Base-by-base conservation (phyloP, 2,113 vertebrate species). In the Poeciliopsis prolifica region DNA sequence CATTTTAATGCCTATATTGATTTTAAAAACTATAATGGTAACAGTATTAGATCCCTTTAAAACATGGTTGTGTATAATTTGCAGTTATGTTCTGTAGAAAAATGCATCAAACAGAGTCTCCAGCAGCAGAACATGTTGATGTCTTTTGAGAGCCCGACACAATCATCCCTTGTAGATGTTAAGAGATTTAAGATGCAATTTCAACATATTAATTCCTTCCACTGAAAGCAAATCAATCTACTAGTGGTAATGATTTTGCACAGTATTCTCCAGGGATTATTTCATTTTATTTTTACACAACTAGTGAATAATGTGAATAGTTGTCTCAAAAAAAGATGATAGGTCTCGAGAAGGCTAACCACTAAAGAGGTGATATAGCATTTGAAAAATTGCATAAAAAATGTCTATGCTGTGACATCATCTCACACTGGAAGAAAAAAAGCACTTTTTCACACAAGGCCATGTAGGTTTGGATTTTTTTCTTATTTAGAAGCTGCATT, bases 211-310 rank as follows among this genome's bases (percentile, higher is more conserved):
- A n/a, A 65, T 68, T 60, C 40, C 33, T 37, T 14, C 62, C 30
- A 69, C 82, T 79, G 26, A 29, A 35, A 37, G 67, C 60, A 48
- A 64, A 77, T 66, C 72, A 17, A 73, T 74, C 61, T 70, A 31
- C 48, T 54, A 22, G 7, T 24, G 22, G 22, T 19, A 1, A 24
- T 58, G 9, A 24, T 58, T 24, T 22, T n/a, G 22, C 10, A 54
- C 17, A 54, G 22, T 24, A 22, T 54, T 17, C 51, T 58, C 9
- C 8, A 58, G 2, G 8, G 10, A 37, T 37, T 37, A 2, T 9
- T 9, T 54, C 1, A 5, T 9, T 8, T 31, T 31, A 31, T 3
- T 17, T 54, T 58, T 8, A 24, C 51, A 58, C 24, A 58, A 22
- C 51, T 19, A 22, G 48, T 19, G 15, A 9, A 22, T 58, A 8